Base-by-base conservation (phyloP, 2,113 vertebrate genomes). In the Xiphophorus couchianus region DNA sequence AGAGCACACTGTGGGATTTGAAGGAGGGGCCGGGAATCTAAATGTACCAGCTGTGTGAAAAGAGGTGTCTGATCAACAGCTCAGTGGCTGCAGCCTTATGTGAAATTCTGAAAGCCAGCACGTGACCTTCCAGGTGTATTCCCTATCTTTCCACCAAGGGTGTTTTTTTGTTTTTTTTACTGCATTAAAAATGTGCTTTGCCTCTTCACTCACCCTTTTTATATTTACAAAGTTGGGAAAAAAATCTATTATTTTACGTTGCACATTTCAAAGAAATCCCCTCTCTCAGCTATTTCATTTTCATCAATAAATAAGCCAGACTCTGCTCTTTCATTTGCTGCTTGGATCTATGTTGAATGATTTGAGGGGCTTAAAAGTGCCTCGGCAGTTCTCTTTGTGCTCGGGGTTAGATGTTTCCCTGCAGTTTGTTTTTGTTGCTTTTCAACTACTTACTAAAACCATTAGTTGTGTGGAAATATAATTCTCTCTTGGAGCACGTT, bases 281-380 rank as follows among this genome's bases (percentile, higher is more conserved):
- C 76, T 88, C 81, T 90, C 89, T 89, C 84, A 86, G 83, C 82
- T 71, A 84, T 93, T 93, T 90, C 81, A 93, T 90, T 92, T 84
- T 86, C 87, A 93, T 93, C 88, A 92, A 93, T 93, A 93, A 93
- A 93, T 92, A 93, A 93, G 82, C 80, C 85, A 70, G 62, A 90
- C 80, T 88, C 81, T 80, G 69, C 84, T 90, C 78, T 84, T 90
- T 86, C 80, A 85, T 84, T 90, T 79, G 86, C 77, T 0, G 4
- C 82, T 91, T 86, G 82, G 84, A 84, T 90, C 84, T 82, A 86
- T 87, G 78, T 83, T 86, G 89, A 89, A 93, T 91, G 89, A 93
- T 92, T 89, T 88, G 73, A 82, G 78, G 82, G 81, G 90, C 86
- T 92, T 83, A 86, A 91, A 89, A 80, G 77, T 72, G 78, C 86